Percentiles rank a stretch among this genome's conserved stretches.
Conservation (phyloP, 2,888 invertebrate genomes). For the Bellardia bayeri region DNA sequence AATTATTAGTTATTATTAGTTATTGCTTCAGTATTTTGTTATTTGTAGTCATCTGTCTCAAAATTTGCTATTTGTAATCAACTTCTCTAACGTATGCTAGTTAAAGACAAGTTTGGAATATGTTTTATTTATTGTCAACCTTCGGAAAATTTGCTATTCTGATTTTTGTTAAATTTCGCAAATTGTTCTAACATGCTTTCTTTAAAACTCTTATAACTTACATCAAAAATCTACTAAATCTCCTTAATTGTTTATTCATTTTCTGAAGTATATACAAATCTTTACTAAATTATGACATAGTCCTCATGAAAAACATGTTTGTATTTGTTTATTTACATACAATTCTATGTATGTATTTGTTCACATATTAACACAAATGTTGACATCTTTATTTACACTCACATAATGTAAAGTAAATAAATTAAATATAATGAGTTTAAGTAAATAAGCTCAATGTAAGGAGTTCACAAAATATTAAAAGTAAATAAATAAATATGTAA, state of each 20-base stretch:
- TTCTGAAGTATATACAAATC: neutral
- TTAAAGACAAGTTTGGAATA: too few relatives aligned
- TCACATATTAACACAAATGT: neutral
- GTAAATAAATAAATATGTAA: neutral
- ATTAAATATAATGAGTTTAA: neutral
- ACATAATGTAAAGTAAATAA: slow-evolving; percentile 28
- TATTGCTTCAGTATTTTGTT: too few relatives aligned
- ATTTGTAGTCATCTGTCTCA: too few relatives aligned
- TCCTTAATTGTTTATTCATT: neutral
- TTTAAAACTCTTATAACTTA: too few relatives aligned
- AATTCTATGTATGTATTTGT: neutral
- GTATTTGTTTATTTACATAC: neutral
- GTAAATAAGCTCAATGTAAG: slow-evolving; percentile 15
- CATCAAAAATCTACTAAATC: too few relatives aligned
- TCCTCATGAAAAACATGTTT: neutral
- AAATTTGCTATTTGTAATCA: too few relatives aligned
- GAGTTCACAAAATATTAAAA: slow-evolving; percentile 39
- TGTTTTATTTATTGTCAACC: too few relatives aligned
- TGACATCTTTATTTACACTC: slow-evolving; percentile 31
- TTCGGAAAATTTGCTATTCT: too few relatives aligned
- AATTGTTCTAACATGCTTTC: too few relatives aligned
- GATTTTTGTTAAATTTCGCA: too few relatives aligned
- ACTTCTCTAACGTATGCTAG: too few relatives aligned
- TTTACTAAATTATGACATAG: neutral
- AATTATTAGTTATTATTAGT: too few relatives aligned